Percentiles rank a stretch among this genome's conserved stretches.
These are phyloP conservation scores for Pavo muticus DNA, from an alignment of 2,113 vertebrate genomes.

Conservation along the genomic window DNA sequence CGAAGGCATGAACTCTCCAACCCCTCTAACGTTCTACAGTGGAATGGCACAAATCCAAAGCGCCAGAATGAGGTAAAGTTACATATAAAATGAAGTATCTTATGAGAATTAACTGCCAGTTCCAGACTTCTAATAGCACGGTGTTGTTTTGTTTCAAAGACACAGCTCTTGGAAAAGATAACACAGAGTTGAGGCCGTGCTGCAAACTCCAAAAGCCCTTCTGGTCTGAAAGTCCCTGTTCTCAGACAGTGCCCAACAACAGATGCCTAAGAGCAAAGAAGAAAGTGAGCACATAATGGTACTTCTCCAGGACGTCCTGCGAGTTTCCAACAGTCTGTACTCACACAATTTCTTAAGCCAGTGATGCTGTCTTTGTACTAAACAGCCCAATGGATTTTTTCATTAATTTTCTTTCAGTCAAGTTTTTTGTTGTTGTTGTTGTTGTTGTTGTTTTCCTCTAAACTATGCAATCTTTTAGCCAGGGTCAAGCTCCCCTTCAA, in stretches of 20 bases:
- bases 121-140: background rate
- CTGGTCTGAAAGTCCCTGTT: background rate
- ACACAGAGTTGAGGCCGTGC: background rate
- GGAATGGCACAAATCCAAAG: background rate
- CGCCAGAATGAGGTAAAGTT: background rate
- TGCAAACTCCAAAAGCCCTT: background rate
- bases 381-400: background rate
- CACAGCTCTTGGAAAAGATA: background rate
- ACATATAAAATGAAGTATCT: background rate
- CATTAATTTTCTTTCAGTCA: background rate
- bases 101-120: background rate
- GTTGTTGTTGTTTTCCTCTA: too few species aligned
- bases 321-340: background rate
- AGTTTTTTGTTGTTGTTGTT: background rate
- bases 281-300: fast-evolving
- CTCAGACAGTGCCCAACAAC: background rate
- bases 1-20: background rate
- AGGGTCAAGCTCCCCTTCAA: background rate
- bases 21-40: background rate
- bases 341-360: background rate
- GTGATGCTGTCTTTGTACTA: background rate
- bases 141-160: background rate
- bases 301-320: background rate
- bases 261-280: background rate
- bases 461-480: background rate